A percentile compares a stretch with the other conserved stretches of the same genome.
These are phyloP conservation scores for Reticulitermes speratus DNA, from an alignment of 1,140 invertebrate genomes.

Conservation along the genomic window DNA sequence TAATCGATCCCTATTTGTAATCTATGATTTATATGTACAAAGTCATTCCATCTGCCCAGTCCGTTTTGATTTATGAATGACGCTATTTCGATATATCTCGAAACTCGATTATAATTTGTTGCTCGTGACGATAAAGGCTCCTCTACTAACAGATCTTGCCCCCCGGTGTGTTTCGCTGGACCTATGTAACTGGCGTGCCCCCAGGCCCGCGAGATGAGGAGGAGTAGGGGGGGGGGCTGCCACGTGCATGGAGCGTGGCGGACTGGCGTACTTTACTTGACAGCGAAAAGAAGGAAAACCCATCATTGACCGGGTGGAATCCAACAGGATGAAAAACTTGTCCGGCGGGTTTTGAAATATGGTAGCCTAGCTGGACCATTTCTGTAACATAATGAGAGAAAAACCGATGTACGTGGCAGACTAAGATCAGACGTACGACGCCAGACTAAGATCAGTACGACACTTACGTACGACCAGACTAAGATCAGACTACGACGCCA, in stretches of 20 bases:
- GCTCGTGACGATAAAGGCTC: constrained; percentile 12
- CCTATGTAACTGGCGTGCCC: not conserved
- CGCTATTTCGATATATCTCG: constrained; percentile 6
- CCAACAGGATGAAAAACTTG: not conserved
- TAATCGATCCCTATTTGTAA: constrained; percentile 9
- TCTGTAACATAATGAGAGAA: too few relatives aligned
- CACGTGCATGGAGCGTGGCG: not conserved
- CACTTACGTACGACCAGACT: too few relatives aligned
- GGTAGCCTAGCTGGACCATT: not conserved
- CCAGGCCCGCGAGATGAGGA: not conserved
- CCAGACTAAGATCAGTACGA: too few relatives aligned
- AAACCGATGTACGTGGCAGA: not conserved
- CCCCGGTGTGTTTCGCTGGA: not conserved
- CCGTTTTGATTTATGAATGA: not conserved
- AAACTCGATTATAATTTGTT: constrained; percentile 10
- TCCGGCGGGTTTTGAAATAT: not conserved
- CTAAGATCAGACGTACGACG: not conserved
- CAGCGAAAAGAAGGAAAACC: not conserved
- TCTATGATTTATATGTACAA: constrained; percentile 13
- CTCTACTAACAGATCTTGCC: constrained; percentile 14
- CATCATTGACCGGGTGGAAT: not conserved
- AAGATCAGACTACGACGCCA: too few relatives aligned
- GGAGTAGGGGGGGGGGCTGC: not conserved
- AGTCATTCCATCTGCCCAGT: not conserved
- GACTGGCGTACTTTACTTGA: not conserved